Evolutionary conservation across 37 sponge, comb jelly and placozoan genomes (phyloP).

Genomic region (Aplysina aerophoba): DNA sequence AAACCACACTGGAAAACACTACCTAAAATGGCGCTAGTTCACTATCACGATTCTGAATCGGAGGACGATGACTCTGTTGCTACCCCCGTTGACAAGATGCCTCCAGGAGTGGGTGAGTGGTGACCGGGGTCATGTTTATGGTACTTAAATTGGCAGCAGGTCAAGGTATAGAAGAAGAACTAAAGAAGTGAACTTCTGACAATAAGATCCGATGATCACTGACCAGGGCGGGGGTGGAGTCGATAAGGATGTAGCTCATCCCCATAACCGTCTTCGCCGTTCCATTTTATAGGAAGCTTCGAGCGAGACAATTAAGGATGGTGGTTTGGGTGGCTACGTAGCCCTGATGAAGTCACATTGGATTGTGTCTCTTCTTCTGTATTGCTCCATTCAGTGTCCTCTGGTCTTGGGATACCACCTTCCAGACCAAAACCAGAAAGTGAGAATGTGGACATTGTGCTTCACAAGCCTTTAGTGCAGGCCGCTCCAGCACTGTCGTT

Average conservation of each 20-base stretch:
- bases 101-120: conserved; percentile 19
- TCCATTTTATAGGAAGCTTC: too few species aligned
- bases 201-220: too few species aligned
- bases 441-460: conserved; percentile 12
- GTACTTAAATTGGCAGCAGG: too few species aligned
- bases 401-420: conserved; percentile 33
- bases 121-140: too few species aligned
- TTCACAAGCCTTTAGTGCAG: conserved; percentile 40
- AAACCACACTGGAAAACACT: neutral
- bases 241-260: too few species aligned
- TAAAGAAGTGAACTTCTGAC: too few species aligned
- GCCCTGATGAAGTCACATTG: too few species aligned
- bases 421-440: neutral
- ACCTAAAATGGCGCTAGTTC: conserved; percentile 9
- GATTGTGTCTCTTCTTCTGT: too few species aligned
- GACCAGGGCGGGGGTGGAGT: too few species aligned
- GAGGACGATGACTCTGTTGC: conserved; percentile 16
- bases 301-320: neutral
- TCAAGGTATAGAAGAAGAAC: too few species aligned
- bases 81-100: conserved; percentile 30
- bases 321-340: too few species aligned
- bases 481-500: conserved; percentile 45
- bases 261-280: too few species aligned
- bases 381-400: neutral
- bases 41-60: conserved; percentile 34